Percentiles rank a stretch among this genome's conserved stretches.
Evolutionary conservation across 1,140 invertebrate species (phyloP).

Genomic region (Brachionus rubens): DNA sequence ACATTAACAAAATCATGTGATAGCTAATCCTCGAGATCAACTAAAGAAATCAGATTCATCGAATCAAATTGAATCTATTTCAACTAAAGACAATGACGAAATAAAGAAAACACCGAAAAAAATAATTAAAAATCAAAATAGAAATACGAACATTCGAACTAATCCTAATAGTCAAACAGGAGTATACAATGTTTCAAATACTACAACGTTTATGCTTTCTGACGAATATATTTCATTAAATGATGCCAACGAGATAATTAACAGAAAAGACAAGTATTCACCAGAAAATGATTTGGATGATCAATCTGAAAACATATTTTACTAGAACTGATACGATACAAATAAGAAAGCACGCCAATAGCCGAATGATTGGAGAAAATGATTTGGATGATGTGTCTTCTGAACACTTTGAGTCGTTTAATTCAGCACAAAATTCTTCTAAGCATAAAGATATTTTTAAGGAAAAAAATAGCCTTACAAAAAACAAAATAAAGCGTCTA

Average conservation of each 20-base stretch:
- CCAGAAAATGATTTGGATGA: not conserved
- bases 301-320: not conserved
- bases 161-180: no score
- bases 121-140: no score
- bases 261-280: not conserved
- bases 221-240: no score
- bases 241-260: not conserved
- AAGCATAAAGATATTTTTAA: not conserved
- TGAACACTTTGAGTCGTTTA: not conserved
- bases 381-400: not conserved
- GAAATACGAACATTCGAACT: no score
- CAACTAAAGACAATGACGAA: no score
- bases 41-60: slow-evolving; percentile 6
- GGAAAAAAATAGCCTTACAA: not conserved
- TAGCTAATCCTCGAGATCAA: slow-evolving; percentile 43
- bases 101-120: not conserved
- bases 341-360: not conserved
- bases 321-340: not conserved
- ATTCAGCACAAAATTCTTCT: not conserved
- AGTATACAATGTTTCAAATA: no score
- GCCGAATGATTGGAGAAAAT: not conserved
- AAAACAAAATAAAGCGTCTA: not conserved
- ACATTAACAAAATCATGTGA: slow-evolving; percentile 45
- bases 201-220: no score
- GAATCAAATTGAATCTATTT: no score